Conservation (phyloP, 2,113 vertebrate species). For the Alexandromys fortis region DNA sequence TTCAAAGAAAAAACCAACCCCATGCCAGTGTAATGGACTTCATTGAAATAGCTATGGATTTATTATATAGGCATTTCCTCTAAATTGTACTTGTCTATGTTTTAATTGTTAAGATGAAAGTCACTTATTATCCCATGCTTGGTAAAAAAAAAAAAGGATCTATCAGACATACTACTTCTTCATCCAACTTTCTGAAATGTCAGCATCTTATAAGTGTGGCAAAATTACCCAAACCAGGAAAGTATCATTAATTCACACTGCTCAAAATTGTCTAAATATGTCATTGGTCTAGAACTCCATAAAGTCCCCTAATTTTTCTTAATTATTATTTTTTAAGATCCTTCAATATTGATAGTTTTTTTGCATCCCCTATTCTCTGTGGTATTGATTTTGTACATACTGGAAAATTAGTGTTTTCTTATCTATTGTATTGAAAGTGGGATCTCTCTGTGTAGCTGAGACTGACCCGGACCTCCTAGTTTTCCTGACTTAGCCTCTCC, state of each 20-base stretch:
- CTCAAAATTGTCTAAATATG: neutral
- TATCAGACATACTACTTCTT: constrained; percentile 37
- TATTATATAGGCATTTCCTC: constrained; percentile 28
- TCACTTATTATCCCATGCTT: constrained; percentile 50
- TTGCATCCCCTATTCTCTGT: neutral
- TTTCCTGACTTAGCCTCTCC: neutral
- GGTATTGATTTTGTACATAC: neutral
- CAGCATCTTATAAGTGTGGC: neutral
- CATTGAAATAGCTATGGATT: constrained; percentile 46
- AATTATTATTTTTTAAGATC: neutral
- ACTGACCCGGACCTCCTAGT: too few relatives aligned
- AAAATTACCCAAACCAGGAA: neutral
- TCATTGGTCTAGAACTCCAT: neutral
- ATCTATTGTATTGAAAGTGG: neutral
- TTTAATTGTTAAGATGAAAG: constrained; percentile 59
- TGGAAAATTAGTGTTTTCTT: neutral
- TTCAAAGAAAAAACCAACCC: neutral
- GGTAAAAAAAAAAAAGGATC: neutral
- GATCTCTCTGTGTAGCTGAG: neutral
- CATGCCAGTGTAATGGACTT: constrained; percentile 9
- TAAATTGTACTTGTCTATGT: constrained; percentile 37
- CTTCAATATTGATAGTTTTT: neutral
- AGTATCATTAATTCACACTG: neutral
- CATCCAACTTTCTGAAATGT: neutral
- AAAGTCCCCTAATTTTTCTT: neutral